Evolutionary conservation across 2,888 invertebrate genomes (phyloP).

Genomic region (Hydraecia micacea): DNA sequence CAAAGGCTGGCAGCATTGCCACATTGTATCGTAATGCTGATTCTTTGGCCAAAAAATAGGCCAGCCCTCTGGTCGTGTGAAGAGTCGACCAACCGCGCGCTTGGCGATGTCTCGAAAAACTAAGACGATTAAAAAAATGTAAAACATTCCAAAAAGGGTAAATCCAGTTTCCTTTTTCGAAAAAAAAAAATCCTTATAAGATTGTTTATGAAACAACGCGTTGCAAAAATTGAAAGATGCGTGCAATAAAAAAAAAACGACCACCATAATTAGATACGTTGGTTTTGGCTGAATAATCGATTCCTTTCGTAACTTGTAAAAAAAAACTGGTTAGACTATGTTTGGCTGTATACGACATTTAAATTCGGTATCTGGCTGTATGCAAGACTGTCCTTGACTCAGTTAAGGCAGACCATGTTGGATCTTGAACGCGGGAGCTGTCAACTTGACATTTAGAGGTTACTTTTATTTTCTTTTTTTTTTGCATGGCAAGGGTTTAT

Average conservation of each 20-base stretch:
- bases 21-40: neutral
- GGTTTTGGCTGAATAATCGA: constrained; percentile 57
- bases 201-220: neutral
- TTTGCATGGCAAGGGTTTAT: constrained; percentile 56
- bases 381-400: constrained; percentile 79
- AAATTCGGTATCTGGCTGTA: constrained; percentile 67
- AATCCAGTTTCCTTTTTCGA: constrained; percentile 8
- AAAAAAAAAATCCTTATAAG: neutral
- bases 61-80: neutral
- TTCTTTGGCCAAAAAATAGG: neutral
- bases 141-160: constrained; percentile 2
- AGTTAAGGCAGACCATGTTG: constrained; percentile 81
- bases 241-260: constrained; percentile 6
- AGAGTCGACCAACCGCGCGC: neutral
- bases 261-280: constrained; percentile 48
- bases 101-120: neutral
- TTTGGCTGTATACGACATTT: constrained; percentile 69
- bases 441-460: constrained; percentile 81
- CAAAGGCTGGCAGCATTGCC: too few relatives aligned
- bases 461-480: constrained; percentile 47
- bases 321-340: constrained; percentile 58
- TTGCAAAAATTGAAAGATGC: constrained; percentile 15
- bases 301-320: constrained; percentile 51
- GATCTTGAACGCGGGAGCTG: constrained; percentile 73
- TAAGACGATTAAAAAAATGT: neutral